These are phyloP conservation scores for Craniophora ligustri DNA, from an alignment of 2,888 invertebrate species.

Conservation along the genomic window DNA sequence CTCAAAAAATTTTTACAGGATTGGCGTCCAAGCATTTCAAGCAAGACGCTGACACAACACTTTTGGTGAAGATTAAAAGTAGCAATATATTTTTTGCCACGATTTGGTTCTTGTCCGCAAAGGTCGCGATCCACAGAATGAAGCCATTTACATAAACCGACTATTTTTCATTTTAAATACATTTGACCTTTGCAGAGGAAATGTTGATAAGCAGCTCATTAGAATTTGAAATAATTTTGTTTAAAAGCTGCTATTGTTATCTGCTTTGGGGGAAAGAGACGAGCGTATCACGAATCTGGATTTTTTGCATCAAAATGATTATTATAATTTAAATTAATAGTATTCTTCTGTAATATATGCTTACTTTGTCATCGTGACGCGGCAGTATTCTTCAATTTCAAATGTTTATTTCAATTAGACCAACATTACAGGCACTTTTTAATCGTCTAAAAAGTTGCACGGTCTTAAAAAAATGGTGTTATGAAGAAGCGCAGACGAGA, in stretches of 20 bases:
- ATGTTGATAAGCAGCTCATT: constrained; percentile 51
- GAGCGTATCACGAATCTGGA: neutral
- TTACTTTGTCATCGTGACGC: no score
- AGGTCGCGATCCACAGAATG: constrained; percentile 40
- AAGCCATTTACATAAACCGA: constrained; percentile 51
- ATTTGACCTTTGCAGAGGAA: constrained; percentile 48
- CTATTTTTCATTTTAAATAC: constrained; percentile 54
- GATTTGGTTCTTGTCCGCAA: constrained; percentile 21
- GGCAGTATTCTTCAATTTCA: no score
- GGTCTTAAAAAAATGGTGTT: no score
- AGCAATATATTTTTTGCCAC: constrained; percentile 16
- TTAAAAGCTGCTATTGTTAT: constrained; percentile 35
- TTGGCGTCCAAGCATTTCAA: constrained; percentile 1
- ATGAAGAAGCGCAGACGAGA: no score
- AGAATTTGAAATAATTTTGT: constrained; percentile 50
- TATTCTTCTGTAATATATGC: no score
- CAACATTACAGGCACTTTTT: no score
- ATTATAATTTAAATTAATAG: neutral
- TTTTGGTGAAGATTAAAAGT: constrained; percentile 24
- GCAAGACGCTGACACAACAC: constrained; percentile 10
- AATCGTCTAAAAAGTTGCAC: no score
- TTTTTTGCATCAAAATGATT: neutral
- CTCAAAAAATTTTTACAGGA: constrained; percentile 3
- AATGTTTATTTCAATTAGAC: no score
- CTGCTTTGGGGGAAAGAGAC: constrained; percentile 2